These are phyloP conservation scores for Orchesellides sinensis DNA, from an alignment of 2,888 invertebrate species.

Conservation along the genomic window DNA sequence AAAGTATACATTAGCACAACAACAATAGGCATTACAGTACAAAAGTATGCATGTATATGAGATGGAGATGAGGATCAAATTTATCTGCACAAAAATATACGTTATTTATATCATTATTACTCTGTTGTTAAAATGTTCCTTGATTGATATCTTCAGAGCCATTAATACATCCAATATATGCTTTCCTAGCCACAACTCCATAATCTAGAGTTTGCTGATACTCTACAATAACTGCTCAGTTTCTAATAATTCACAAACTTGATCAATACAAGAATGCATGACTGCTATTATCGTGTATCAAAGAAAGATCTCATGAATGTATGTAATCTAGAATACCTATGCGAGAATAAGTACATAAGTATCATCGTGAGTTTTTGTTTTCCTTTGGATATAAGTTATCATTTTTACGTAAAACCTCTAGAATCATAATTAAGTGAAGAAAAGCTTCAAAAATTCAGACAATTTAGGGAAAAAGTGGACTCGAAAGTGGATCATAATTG, in stretches of 20 bases:
- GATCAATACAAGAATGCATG: slow-evolving; percentile 61
- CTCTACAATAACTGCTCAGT: slow-evolving; percentile 56
- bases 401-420: slow-evolving; percentile 59
- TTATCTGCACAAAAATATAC: neutral
- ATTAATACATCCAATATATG: slow-evolving; percentile 44
- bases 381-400: slow-evolving; percentile 34
- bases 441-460: slow-evolving; percentile 50
- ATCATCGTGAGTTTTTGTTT: too few relatives aligned
- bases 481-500: slow-evolving; percentile 22
- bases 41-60: neutral
- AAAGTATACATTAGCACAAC: neutral
- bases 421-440: slow-evolving; percentile 62
- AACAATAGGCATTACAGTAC: neutral
- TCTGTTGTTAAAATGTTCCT: slow-evolving; percentile 26
- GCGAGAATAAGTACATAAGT: too few relatives aligned
- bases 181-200: slow-evolving; percentile 21
- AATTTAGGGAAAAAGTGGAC: slow-evolving; percentile 52
- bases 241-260: slow-evolving; percentile 64
- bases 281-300: slow-evolving; percentile 45
- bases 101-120: too few relatives aligned
- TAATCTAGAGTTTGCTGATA: slow-evolving; percentile 52
- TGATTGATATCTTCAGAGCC: slow-evolving; percentile 63
- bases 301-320: slow-evolving; percentile 25
- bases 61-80: slow-evolving; percentile 1
- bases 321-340: neutral